A percentile compares a stretch with the other conserved stretches of the same genome.
phyloP scores from a whole-genome alignment of 2,888 invertebrate species.

The Aethes cnicana region DNA sequence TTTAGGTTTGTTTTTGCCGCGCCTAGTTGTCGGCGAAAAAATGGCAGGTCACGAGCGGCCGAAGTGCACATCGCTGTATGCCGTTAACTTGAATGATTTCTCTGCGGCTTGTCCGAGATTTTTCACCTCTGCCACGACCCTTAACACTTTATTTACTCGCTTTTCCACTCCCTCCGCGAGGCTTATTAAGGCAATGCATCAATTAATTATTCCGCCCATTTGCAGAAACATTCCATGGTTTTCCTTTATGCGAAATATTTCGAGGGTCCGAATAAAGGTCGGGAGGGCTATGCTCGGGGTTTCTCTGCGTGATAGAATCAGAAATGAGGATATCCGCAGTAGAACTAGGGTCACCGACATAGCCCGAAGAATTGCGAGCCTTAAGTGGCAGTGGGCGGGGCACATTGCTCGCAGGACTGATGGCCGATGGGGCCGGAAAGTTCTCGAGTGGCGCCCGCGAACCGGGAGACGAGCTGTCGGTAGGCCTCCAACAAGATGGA shows the following conservation, averaged over 20 bases:
- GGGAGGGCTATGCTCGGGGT: no score
- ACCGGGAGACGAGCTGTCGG: no score
- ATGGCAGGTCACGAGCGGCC: constrained; percentile 20
- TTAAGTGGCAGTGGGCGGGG: no score
- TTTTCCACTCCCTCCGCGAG: constrained; percentile 33
- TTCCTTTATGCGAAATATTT: constrained; percentile 11
- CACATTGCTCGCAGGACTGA: no score
- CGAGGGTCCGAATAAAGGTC: neutral
- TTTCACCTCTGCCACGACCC: constrained; percentile 53
- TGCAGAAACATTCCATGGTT: constrained; percentile 9
- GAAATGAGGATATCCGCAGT: no score
- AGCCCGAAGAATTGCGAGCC: no score
- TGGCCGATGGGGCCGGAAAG: no score
- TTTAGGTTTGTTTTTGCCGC: constrained; percentile 30
- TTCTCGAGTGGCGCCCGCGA: no score
- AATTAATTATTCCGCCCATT: constrained; percentile 25
- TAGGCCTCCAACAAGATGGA: no score
- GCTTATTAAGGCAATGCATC: constrained; percentile 25
- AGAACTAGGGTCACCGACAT: no score
- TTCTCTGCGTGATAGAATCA: no score
- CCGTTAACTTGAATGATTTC: constrained; percentile 70
- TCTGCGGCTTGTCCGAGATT: constrained; percentile 62
- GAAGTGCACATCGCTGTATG: constrained; percentile 50
- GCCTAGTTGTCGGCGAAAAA: constrained; percentile 28
- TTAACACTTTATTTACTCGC: constrained; percentile 46